These are phyloP conservation scores for Diorhabda sublineata DNA, from an alignment of 1,140 invertebrate species.

Conservation along the genomic window DNA sequence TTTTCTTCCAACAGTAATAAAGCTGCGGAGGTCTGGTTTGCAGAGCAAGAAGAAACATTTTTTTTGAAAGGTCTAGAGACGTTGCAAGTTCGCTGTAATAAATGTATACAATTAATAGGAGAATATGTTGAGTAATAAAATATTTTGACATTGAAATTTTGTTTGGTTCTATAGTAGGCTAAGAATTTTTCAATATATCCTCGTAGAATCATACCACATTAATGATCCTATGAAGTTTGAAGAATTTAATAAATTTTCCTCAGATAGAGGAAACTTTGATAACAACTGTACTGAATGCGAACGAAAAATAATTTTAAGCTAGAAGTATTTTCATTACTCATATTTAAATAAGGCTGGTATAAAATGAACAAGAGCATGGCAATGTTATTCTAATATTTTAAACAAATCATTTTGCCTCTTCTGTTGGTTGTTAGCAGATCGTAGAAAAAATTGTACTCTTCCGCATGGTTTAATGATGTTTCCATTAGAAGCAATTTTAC, in stretches of 20 bases:
- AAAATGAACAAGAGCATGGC: neutral
- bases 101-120: too few relatives aligned
- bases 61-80: too few relatives aligned
- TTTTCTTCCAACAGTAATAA: too few relatives aligned
- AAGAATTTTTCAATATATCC: too few relatives aligned
- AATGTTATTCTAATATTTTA: conserved; percentile 40
- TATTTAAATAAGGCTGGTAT: neutral
- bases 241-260: neutral
- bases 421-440: conserved; percentile 42
- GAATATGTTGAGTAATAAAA: too few relatives aligned
- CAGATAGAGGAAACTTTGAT: neutral
- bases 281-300: neutral
- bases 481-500: conserved; percentile 40
- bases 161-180: too few relatives aligned
- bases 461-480: conserved; percentile 40
- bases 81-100: too few relatives aligned
- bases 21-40: too few relatives aligned
- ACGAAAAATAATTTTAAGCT: neutral
- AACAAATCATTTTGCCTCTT: conserved; percentile 39
- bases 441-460: conserved; percentile 40
- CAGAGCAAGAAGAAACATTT: too few relatives aligned
- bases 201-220: neutral
- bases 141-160: too few relatives aligned
- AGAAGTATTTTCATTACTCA: neutral
- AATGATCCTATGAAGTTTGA: neutral